Percentiles rank a stretch among this genome's conserved stretches.
phyloP scores from a whole-genome alignment of 1,140 invertebrate species.

The Diuraphis noxia region DNA sequence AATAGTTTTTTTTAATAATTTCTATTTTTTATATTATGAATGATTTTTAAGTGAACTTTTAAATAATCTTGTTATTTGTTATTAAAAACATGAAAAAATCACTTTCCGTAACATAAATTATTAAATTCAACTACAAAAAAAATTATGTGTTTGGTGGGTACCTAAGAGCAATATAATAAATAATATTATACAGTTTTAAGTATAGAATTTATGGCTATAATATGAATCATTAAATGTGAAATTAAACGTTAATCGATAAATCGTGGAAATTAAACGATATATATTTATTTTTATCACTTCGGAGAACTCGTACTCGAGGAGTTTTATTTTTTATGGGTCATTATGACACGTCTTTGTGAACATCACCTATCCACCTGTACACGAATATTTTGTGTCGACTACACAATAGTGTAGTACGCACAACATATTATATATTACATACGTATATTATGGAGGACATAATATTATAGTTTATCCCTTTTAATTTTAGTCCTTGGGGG shows the following conservation, averaged over 20 bases:
- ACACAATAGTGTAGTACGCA: background rate
- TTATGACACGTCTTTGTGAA: slow-evolving; percentile 32
- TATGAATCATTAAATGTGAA: slow-evolving; percentile 20
- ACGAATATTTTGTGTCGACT: background rate
- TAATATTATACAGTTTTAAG: background rate
- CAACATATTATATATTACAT: background rate
- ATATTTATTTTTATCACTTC: slow-evolving; percentile 34
- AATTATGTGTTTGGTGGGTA: background rate
- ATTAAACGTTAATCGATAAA: slow-evolving; percentile 43
- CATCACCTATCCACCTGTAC: background rate
- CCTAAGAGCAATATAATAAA: background rate
- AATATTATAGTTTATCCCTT: background rate
- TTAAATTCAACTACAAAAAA: background rate
- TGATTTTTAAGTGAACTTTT: background rate
- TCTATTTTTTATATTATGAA: background rate
- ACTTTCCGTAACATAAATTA: background rate
- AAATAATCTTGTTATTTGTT: background rate
- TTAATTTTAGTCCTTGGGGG: background rate
- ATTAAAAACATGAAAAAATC: background rate
- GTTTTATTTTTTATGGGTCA: slow-evolving; percentile 21
- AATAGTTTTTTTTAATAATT: background rate
- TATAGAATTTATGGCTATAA: slow-evolving; percentile 5
- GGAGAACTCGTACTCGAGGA: slow-evolving; percentile 17
- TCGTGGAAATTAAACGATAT: slow-evolving; percentile 32
- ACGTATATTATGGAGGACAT: background rate